Conservation (phyloP, 2,888 invertebrate species). For the Limenitis camilla region DNA sequence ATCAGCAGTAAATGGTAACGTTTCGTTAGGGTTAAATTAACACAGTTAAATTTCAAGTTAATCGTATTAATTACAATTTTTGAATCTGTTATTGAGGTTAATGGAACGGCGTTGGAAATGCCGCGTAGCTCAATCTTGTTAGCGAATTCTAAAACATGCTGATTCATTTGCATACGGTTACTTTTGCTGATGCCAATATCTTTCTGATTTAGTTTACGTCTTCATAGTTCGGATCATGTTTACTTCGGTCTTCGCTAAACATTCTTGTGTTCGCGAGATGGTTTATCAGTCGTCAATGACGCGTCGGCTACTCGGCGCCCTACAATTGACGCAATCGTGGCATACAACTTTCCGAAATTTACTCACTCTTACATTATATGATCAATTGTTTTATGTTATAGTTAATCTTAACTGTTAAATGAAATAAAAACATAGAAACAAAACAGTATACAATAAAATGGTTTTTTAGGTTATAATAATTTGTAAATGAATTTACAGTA, state of each 20-base stretch:
- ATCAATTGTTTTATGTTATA: not conserved
- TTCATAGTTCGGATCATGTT: constrained; percentile 18
- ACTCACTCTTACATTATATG: not conserved
- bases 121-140: constrained; percentile 67
- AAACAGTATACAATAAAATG: too few relatives aligned
- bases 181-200: constrained; percentile 30
- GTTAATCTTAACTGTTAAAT: not conserved
- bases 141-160: constrained; percentile 64
- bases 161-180: constrained; percentile 70
- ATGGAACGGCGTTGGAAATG: constrained; percentile 63
- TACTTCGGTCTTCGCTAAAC: constrained; percentile 15
- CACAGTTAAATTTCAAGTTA: constrained; percentile 28
- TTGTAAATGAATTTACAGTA: not conserved
- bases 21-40: constrained; percentile 36
- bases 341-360: not conserved
- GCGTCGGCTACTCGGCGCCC: constrained; percentile 29
- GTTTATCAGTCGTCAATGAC: constrained; percentile 21
- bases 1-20: constrained; percentile 52
- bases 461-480: not conserved
- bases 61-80: constrained; percentile 25
- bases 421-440: constrained; percentile 5
- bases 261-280: constrained; percentile 21
- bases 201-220: constrained; percentile 18
- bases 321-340: constrained; percentile 15
- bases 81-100: constrained; percentile 56